Evolutionary conservation across 2,888 invertebrate genomes (phyloP), one percentile per base, ranked within the genome.

Genomic region (Hirudinaria manillensis): DNA sequence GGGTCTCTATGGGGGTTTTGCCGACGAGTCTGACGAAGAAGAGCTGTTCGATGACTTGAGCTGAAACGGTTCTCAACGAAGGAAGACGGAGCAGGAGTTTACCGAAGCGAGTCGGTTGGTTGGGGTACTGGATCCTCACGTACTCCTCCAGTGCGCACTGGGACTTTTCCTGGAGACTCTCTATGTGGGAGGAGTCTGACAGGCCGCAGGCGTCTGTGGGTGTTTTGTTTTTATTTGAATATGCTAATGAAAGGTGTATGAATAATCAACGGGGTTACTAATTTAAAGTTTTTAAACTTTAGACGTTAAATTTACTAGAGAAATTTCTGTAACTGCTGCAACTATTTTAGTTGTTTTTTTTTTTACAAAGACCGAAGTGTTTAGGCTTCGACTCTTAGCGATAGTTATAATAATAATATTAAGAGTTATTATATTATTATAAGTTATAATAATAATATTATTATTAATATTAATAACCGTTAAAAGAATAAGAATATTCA

Each of bases 131-230:
- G 79, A 93, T 93, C 81, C 95, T 88, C 86, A 96, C 97, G 88
- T 98, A 98, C 85, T 98, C 98, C 85, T 98, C 97, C 80, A 98
- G 89, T 51, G 97, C 97, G 87, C 95, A 95, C 86, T 97, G 97
- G n/a, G 95, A 94, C 86, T 97, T 97, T 85, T 97, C 97, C 87
- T 97, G 97, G 79, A 97, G 90, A 81, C 93, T 92, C 87, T 97
- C 97, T 87, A 98, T 94, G 87, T 96, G 94, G 73, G 91, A 91
- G 75, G 93, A 92, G 88, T 97, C 96, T 80, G 94, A 93, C 80
- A 98, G 87, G 65, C 96, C 96, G 84, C 94, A 94, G 65, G 96
- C 96, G 88, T 98, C 97, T 98, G 56, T 1, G 21, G 34, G 66
- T 13, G 24, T 45, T 45, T 45, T 7, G 45, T 45, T 45, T 45